These are phyloP conservation scores for Plectrocnemia conspersa DNA, from an alignment of 1,140 invertebrate genomes.

Conservation along the genomic window DNA sequence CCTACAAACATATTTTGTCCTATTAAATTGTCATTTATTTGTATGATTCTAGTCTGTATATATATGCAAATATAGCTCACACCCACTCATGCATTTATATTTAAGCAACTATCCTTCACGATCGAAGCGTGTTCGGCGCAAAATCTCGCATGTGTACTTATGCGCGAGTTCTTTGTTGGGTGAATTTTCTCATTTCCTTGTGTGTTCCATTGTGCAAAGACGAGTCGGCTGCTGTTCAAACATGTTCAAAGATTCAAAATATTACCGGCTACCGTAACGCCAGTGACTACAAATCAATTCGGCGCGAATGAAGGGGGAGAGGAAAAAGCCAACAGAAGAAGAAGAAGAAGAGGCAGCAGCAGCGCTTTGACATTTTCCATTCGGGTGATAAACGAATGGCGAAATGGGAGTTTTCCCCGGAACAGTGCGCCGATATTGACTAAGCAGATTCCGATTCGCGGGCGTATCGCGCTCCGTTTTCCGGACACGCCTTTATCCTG, in stretches of 20 bases:
- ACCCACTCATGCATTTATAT: no score
- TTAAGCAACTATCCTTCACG: no score
- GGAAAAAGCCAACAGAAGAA: no score
- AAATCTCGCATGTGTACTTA: no score
- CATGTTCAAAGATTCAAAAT: slow-evolving; percentile 14
- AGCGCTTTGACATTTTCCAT: slow-evolving; percentile 32
- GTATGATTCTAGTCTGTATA: no score
- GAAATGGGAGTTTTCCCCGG: slow-evolving; percentile 26
- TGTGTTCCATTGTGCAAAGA: neutral
- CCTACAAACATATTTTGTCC: no score
- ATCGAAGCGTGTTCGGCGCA: no score
- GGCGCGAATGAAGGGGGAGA: slow-evolving; percentile 12
- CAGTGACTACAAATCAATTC: slow-evolving; percentile 28
- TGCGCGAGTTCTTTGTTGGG: no score
- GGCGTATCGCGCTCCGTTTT: slow-evolving; percentile 25
- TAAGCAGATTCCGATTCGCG: slow-evolving; percentile 27
- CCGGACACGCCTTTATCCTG: slow-evolving; percentile 31
- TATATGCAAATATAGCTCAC: no score
- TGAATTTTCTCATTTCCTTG: no score
- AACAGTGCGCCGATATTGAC: slow-evolving; percentile 28
- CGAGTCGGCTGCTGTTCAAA: neutral
- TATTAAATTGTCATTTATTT: no score
- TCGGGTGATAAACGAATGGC: slow-evolving; percentile 33
- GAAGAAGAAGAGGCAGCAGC: no score
- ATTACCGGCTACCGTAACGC: slow-evolving; percentile 6